phyloP scores from a whole-genome alignment of 2,797 vertebrate genomes.

The Kryptolebias ocellatus region DNA sequence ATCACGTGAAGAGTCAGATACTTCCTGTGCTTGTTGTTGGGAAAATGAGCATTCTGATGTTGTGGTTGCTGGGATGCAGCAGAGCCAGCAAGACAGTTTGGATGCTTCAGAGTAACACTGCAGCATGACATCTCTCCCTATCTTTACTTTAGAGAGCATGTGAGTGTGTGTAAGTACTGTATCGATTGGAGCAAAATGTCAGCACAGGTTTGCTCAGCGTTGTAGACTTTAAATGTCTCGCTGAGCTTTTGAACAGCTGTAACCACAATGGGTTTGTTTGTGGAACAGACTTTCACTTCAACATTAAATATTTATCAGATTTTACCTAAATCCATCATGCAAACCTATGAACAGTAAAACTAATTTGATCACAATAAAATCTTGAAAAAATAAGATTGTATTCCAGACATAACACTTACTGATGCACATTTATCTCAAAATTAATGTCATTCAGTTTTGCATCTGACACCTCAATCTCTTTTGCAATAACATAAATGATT shows the following conservation, averaged over 20 bases:
- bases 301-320: slow-evolving; percentile 52
- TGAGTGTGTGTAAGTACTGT: slow-evolving; percentile 16
- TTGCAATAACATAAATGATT: neutral
- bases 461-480: neutral
- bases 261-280: slow-evolving; percentile 43
- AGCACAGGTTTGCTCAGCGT: slow-evolving; percentile 26
- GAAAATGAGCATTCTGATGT: slow-evolving; percentile 2
- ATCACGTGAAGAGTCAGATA: neutral
- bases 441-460: neutral
- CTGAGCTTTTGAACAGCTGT: slow-evolving; percentile 20
- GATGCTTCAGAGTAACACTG: slow-evolving; percentile 63
- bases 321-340: neutral
- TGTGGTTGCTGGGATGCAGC: slow-evolving; percentile 36
- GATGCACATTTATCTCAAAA: too few relatives aligned
- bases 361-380: neutral
- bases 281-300: slow-evolving; percentile 43
- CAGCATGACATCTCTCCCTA: slow-evolving; percentile 58
- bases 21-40: neutral
- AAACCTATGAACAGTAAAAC: neutral
- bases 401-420: too few relatives aligned
- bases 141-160: slow-evolving; percentile 10
- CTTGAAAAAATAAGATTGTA: too few relatives aligned
- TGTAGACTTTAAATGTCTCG: slow-evolving; percentile 8
- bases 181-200: slow-evolving; percentile 46
- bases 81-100: slow-evolving; percentile 63